These are phyloP conservation scores for Mastomys coucha DNA, from an alignment of 2,113 vertebrate species.

Conservation along the genomic window DNA sequence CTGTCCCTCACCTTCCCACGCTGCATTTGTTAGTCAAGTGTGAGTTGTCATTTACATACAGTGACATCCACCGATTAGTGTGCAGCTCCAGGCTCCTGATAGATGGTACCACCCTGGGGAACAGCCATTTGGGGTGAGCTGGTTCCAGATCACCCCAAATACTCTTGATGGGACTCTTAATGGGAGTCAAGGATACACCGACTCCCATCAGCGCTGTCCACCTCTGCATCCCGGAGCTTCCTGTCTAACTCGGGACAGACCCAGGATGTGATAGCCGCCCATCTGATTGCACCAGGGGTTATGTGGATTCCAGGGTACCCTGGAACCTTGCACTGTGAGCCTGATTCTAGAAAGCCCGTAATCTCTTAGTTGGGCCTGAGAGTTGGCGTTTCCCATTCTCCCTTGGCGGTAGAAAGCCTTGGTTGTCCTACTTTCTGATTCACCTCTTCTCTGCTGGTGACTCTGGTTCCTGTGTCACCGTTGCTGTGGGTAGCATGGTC, in stretches of 20 bases:
- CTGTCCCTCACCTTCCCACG: background rate
- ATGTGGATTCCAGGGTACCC: background rate
- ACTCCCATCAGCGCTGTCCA: background rate
- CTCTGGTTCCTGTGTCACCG: background rate
- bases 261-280: background rate
- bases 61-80: background rate
- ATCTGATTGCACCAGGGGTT: background rate
- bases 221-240: background rate
- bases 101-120: too few relatives aligned
- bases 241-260: background rate
- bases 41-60: background rate
- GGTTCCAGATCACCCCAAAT: background rate
- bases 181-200: too few relatives aligned
- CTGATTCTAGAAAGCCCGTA: background rate
- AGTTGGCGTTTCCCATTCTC: background rate
- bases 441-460: background rate
- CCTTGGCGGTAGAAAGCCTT: background rate
- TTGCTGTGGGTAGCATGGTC: background rate
- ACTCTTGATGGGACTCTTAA: too few relatives aligned
- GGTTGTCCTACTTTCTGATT: background rate
- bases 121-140: background rate
- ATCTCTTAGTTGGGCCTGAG: background rate
- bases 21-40: slow-evolving; percentile 2
- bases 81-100: background rate
- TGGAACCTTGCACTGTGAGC: background rate